Evolutionary conservation across 2,888 invertebrate species (phyloP).

Genomic region (Agrypnus murinus): DNA sequence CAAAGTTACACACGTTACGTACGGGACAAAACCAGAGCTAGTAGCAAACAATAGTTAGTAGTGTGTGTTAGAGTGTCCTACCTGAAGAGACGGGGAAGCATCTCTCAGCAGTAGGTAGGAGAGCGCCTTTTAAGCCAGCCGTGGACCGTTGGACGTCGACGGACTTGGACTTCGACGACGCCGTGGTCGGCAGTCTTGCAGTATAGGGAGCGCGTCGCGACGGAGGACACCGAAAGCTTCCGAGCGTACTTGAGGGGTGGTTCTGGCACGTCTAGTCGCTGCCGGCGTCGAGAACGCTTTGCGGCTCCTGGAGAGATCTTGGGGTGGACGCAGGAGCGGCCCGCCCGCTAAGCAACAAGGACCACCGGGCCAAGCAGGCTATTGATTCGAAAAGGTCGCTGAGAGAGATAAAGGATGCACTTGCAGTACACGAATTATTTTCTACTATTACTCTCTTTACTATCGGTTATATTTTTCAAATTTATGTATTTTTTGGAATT

Average conservation of each 20-base stretch:
- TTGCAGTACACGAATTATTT: conserved; percentile 52
- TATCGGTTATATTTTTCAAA: background rate
- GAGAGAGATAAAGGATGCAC: conserved; percentile 54
- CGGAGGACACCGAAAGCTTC: conserved; percentile 61
- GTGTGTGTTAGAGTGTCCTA: too few relatives aligned
- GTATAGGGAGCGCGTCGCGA: conserved; percentile 56
- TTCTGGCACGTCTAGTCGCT: conserved; percentile 70
- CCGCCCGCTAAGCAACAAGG: conserved; percentile 67
- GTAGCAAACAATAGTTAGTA: conserved; percentile 54
- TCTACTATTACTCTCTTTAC: conserved; percentile 39
- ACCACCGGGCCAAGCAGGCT: conserved; percentile 62
- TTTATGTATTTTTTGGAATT: background rate
- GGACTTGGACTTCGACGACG: conserved; percentile 60
- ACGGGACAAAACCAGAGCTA: conserved; percentile 39
- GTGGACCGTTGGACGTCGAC: conserved; percentile 60
- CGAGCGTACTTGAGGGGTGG: conserved; percentile 65
- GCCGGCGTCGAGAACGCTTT: conserved; percentile 75
- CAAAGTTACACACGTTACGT: too few relatives aligned
- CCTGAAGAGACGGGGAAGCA: conserved; percentile 59
- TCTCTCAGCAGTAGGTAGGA: too few relatives aligned
- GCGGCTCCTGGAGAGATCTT: conserved; percentile 68
- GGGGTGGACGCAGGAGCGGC: conserved; percentile 69
- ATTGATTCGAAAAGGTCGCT: conserved; percentile 63
- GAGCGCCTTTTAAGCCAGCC: conserved; percentile 56
- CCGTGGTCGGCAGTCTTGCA: conserved; percentile 60